Evolutionary conservation across 2,888 invertebrate genomes (phyloP), one percentile per base, ranked within the genome.

Genomic region (Chorisops tibialis): DNA sequence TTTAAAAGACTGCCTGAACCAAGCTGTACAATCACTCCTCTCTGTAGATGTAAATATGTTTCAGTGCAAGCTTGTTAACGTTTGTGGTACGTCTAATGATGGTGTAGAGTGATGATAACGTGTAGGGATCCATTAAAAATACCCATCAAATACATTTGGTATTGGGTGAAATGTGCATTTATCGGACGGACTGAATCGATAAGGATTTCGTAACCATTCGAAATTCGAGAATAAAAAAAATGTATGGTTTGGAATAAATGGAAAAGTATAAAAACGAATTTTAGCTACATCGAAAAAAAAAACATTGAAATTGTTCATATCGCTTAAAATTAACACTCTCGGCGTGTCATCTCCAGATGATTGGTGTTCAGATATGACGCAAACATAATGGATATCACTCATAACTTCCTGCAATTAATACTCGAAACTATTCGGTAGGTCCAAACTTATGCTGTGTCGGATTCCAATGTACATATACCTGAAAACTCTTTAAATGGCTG

Each of bases 401-500:
- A 45, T 45, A 56, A 56, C 56, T 56, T 56, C 56, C 56, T 56
- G 56, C 56, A 56, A 56, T 43, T 35, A 43, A 56, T 45, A 56
- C 56, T 45, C 30, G 39, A 43, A 12, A 45, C 56, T 43, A 56
- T 56, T 39, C 30, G 56, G 56, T 56, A 45, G 54, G 56, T 56
- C 45, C 45, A 47, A 47, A 47, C 47, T 22, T 22, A 18, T 16
- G 14, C n/a, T 24, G 4, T 54, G 38, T 12, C 24, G 7, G 24
- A 45, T 30, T 41, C 45, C 41, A 16, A 18, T n/a, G n/a, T n/a
- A n/a, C n/a, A n/a, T 30, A 56, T 56, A 56, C 56, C 56, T 56
- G 56, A 39, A 56, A 56, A 56, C 56, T 56, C 56, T 56, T 56
- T 56, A 56, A 56, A 56, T 56, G 16, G 43, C 56, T 56, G 56